Evolutionary conservation across 2,888 invertebrate genomes (phyloP), one percentile per base, ranked within the genome.

Genomic region (Scotopteryx bipunctaria): DNA sequence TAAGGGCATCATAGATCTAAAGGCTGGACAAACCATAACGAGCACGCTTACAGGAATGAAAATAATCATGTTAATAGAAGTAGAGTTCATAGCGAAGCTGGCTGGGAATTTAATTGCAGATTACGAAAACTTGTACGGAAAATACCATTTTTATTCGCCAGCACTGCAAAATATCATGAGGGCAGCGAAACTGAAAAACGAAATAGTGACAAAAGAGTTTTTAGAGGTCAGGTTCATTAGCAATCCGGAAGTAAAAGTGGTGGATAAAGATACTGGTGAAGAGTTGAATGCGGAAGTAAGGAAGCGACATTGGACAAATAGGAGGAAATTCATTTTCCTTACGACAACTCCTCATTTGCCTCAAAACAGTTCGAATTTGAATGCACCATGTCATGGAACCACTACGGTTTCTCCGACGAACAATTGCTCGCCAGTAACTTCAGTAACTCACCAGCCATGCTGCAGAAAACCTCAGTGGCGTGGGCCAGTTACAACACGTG

Each of bases 141-240:
- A 77, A 56, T 78, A 87, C 52, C 83, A 86, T 53, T 84, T 83
- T 49, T 88, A 73, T 60, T 75, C 86, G 0, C 86, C 86, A 0
- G 54, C 71, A 0, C 63, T 84, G 0, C 44, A 56, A 16, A 66
- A 69, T 40, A 80, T 88, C 1, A 81, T 88, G 86, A 74, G 59
- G 56, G 78, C 78, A 1, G 81, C 62, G 0, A 66, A 68, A 2
- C 45, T 88, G 5, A 71, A 49, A 0, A 88, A 86, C 45, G 69
- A 76, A 63, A 64, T 85, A 8, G 44, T 65, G 6, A 81, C 83
- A 0, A 78, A 60, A 1, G 79, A 84, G 57, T 57, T 69, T 14
- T 53, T 86, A 5, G 81, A 82, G 63, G 46, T 87, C 1, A 69
- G 71, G 49, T 80, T 76, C 38, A 81, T 70, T 25, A 69, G 78